Conservation (phyloP, 2,797 vertebrate species). For the Pogoniulus pusillus region DNA sequence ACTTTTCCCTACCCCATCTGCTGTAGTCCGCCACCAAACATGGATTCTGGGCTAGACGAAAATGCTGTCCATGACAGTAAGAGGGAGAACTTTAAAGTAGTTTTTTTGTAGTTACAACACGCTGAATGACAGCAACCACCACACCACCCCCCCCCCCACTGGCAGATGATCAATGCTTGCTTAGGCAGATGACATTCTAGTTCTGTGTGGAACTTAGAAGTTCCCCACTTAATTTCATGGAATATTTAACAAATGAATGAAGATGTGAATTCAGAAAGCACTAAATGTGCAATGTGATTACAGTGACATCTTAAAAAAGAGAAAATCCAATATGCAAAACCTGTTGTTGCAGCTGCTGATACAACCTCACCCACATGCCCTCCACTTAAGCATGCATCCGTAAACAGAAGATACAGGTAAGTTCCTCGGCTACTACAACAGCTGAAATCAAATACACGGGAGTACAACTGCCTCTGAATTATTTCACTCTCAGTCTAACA, state of each 20-base stretch:
- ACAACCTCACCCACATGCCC: slow-evolving; percentile 14
- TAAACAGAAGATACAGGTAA: slow-evolving; percentile 2
- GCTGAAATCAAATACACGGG: neutral
- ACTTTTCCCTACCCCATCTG: neutral
- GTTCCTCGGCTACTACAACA: neutral
- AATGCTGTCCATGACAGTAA: neutral
- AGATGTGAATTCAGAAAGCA: neutral
- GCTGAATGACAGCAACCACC: neutral
- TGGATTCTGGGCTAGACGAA: neutral
- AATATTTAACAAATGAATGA: slow-evolving; percentile 38
- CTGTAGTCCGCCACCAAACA: neutral
- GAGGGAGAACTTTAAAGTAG: neutral
- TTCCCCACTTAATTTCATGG: neutral
- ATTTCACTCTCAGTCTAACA: neutral
- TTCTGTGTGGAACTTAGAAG: neutral
- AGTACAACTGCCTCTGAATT: neutral
- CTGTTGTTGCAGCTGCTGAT: neutral
- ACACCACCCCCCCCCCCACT: fast-evolving
- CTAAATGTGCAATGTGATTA: neutral
- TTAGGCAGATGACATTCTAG: neutral
- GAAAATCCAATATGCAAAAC: slow-evolving; percentile 10
- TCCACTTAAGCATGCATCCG: neutral
- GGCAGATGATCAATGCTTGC: neutral
- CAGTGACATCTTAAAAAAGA: slow-evolving; percentile 17
- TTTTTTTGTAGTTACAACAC: neutral